phyloP scores from a whole-genome alignment of 1,140 invertebrate species.

The Nixonia krombeini region DNA sequence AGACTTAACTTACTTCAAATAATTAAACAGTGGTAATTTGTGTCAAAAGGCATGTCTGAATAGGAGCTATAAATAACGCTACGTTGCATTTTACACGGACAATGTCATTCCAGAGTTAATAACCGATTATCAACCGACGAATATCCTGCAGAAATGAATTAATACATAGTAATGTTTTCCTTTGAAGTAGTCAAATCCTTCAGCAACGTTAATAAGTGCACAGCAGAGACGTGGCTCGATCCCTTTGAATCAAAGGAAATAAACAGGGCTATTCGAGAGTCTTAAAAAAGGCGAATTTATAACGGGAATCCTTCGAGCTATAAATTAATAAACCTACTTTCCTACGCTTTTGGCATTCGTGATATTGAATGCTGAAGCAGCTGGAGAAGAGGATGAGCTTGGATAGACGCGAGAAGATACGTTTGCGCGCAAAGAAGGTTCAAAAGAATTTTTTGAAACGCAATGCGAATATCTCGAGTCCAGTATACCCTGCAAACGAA shows the following conservation, averaged over 20 bases:
- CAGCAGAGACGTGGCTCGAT: no score
- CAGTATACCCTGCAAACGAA: constrained; percentile 28
- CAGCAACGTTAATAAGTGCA: no score
- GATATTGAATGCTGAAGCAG: constrained; percentile 19
- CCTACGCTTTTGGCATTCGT: constrained; percentile 14
- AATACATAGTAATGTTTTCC: no score
- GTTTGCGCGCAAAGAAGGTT: background rate
- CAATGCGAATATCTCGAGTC: constrained; percentile 11
- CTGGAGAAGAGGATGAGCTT: constrained; percentile 7
- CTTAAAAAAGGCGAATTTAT: constrained; percentile 27
- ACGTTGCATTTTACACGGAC: no score
- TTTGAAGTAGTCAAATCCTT: no score
- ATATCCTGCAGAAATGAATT: no score
- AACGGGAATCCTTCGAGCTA: constrained; percentile 26
- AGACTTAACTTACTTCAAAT: no score
- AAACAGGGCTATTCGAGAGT: background rate
- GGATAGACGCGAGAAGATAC: background rate
- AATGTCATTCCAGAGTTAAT: no score
- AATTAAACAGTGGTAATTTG: no score
- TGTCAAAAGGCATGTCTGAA: no score
- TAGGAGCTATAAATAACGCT: no score
- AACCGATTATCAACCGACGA: no score
- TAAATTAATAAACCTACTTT: constrained; percentile 30
- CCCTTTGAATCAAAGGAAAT: background rate
- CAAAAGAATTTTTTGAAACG: constrained; percentile 27